Evolutionary conservation across 2,113 vertebrate genomes (phyloP), one percentile per base, ranked within the genome.

Genomic region (Thinocorus orbignyianus): DNA sequence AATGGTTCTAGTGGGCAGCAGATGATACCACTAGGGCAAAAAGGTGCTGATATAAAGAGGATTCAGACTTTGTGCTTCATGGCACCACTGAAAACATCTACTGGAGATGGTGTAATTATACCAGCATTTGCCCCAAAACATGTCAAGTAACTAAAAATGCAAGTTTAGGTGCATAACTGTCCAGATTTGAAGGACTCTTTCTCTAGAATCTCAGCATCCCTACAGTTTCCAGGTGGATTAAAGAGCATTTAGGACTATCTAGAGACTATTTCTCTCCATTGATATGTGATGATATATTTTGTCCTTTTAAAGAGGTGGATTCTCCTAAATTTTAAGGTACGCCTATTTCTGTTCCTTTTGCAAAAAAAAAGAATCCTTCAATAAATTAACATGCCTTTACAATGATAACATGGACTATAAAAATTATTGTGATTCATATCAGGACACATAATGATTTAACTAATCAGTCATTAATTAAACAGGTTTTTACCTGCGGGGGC

Each of bases 401-500:
- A 96, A 97, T 97, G 97, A 96, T 98, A 98, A 98, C 92, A 91
- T 1, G 3, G 83, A 78, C 96, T 86, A 94, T 95, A 96, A 96
- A 96, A 97, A 90, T 91, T 96, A 96, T 92, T 95, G 93, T 93
- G 92, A 97, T 96, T 96, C 96, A 86, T 95, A 95, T 93, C 95
- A 97, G 90, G 77, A 92, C 91, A 95, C 93, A 81, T 88, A 96
- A 91, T 96, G 95, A 93, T 96, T 96, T 93, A 94, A 96, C 96
- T 97, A 97, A 97, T 97, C 96, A 95, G 96, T 96, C 96, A 97
- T 97, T 96, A 97, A 96, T 95, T 96, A 96, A 97, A 96, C 95
- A 97, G 90, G 77, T 96, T 97, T 97, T 96, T 96, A 96, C 93
- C 96, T 97, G 88, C 61, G 23, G 95, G 95, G 95, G 86, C 93